Base-by-base conservation (phyloP, 2,888 invertebrate species). In the Spodoptera littoralis region DNA sequence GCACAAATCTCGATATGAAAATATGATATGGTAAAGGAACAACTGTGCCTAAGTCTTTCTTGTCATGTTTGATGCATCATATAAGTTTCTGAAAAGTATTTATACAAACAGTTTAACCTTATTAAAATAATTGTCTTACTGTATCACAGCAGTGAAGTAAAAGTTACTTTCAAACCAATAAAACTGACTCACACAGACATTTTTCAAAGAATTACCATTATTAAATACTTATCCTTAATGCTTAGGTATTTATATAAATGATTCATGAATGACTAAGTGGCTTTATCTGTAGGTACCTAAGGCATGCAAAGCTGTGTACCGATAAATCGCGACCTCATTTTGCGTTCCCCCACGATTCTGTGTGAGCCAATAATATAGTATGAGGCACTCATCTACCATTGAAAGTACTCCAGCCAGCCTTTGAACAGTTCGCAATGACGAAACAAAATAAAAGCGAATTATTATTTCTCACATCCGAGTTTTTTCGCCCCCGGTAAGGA, bases 331-430 rank as follows among this genome's bases (percentile, higher is more conserved):
- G 91, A 92, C 92, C 93, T 91, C 90, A 88, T 92, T 93, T 88
- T 81, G 81, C 84, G 85, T 88, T 90, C 88, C 89, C 91, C 85
- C 82, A 81, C 78, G 84, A 88, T 82, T 83, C 87, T 85, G 84
- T 88, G 81, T 83, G 82, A 90, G 92, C 92, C 92, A 93, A 94
- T 94, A 93, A 93, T 90, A 91, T 92, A 92, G 90, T 89, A 90
- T 86, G 88, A 89, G 87, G 88, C 90, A 84, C 86, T 86, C 75
- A 81, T 91, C 81, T 82, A 87, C 81, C 90, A 86, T 91, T 90
- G 88, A 93, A 89, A 88, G 87, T 87, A 81, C 93, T 93, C 80
- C 87, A 91, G 80, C 80, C 87, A 91, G 80, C 83, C 88, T 90
- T 91, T 90, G 89, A 91, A 88, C 84, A 84, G 82, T 85, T 82